Base-by-base conservation (phyloP, 2,113 vertebrate species). In the Scytalopus superciliaris region DNA sequence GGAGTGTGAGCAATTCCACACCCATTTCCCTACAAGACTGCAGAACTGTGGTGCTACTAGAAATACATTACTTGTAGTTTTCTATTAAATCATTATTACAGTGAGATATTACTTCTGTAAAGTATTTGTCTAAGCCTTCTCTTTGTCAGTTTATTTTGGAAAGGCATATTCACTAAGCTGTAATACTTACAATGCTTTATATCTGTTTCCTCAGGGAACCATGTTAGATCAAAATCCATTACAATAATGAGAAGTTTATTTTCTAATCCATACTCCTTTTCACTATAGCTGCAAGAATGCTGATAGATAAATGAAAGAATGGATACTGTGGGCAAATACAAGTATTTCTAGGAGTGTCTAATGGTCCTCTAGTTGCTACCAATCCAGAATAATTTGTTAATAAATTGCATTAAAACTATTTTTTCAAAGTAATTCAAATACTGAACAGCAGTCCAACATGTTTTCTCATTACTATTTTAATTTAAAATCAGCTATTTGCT, bases 71-170 rank as follows among this genome's bases (percentile, higher is more conserved):
- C n/a, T 88, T 35, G 7, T n/a, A 19, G 33, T 14, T 82, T 89
- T 72, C 45, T 63, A 35, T 55, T 53, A 86, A 91, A 70, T 69
- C 55, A 21, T 52, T 79, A 45, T 50, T 86, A 59, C 28, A 67
- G 24, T 47, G 75, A 86, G 75, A 37, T 77, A 90, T 52, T 70
- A 56, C 30, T 90, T 74, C 35, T n/a, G 17, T 64, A 74, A 77
- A 83, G 10, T 35, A 83, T 88, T 92, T 77, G 47, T 70, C 55
- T 88, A 70, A 89, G 63, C 49, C 5, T 1, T 69, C 28, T 67
- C 76, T 92, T 76, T 62, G 53, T n/a, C 86, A 75, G 83, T 90
- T 94, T 93, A 56, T 92, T 95, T 94, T 96, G 73, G 79, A 81
- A 94, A 93, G 76, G 53, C 83, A 72, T 49, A 49, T 88, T 90